phyloP scores from a whole-genome alignment of 2,113 vertebrate genomes.

The Cyprichromis sp. region DNA sequence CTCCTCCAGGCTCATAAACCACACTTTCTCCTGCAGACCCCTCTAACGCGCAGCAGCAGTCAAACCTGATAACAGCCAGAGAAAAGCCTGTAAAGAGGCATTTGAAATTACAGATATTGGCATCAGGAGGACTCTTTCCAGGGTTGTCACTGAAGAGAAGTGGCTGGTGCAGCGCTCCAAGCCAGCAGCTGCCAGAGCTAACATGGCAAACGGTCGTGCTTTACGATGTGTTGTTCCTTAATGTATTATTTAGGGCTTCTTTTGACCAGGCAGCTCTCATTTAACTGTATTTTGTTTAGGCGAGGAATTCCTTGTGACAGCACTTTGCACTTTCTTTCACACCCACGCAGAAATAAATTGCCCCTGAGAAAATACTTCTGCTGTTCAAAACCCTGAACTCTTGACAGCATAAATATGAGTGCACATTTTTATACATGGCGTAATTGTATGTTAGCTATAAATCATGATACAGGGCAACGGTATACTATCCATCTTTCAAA shows the following conservation, averaged over 20 bases:
- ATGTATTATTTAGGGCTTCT: conserved; percentile 40
- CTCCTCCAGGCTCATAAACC: conserved; percentile 7
- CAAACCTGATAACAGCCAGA: conserved; percentile 10
- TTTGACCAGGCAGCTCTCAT: conserved; percentile 12
- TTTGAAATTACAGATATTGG: background rate
- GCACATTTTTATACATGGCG: conserved; percentile 32
- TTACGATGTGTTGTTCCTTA: conserved; percentile 29
- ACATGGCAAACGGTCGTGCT: conserved; percentile 30
- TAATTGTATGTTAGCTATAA: conserved; percentile 37
- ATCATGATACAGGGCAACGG: background rate
- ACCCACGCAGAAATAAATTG: conserved; percentile 42
- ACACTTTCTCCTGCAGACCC: background rate
- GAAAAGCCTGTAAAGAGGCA: background rate
- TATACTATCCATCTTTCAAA: conserved; percentile 16
- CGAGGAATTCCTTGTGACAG: conserved; percentile 38
- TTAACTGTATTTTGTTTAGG: conserved; percentile 41
- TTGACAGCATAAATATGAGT: conserved; percentile 38
- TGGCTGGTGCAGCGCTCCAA: background rate
- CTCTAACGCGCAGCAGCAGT: background rate
- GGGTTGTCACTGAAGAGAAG: background rate
- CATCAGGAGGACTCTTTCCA: background rate
- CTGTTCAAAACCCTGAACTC: conserved; percentile 35
- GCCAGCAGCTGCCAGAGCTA: background rate
- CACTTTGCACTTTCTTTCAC: conserved; percentile 45
- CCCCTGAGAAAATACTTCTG: conserved; percentile 7